Evolutionary conservation across 2,113 vertebrate genomes (phyloP).

Genomic region (Probosciger aterrimus): DNA sequence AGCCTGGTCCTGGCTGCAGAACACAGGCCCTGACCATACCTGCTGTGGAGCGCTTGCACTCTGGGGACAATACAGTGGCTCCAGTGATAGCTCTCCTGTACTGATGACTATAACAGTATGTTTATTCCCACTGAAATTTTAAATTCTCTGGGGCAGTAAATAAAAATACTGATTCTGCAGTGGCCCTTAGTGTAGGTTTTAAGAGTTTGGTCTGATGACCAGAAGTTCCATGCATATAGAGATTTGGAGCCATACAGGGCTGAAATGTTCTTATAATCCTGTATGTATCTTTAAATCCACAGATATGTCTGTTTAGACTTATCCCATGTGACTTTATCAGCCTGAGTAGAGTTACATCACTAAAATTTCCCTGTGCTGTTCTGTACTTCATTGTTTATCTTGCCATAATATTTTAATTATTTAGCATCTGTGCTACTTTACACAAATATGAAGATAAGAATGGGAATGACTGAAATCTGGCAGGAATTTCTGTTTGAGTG

Average conservation of each 20-base stretch:
- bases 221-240: neutral
- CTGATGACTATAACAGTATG: neutral
- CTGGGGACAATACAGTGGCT: neutral
- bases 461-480: neutral
- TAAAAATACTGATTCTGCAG: neutral
- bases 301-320: neutral
- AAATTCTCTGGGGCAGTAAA: neutral
- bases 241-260: neutral
- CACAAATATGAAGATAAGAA: neutral
- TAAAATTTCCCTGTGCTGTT: neutral
- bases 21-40: accelerated
- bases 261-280: neutral
- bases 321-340: neutral
- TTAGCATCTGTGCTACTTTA: neutral
- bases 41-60: neutral
- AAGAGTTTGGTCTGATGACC: neutral
- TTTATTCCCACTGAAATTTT: neutral
- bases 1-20: neutral
- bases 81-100: neutral
- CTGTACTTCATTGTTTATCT: neutral
- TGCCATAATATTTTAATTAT: neutral
- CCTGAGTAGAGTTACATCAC: neutral
- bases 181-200: neutral
- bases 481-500: neutral
- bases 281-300: neutral